Evolutionary conservation across 2,888 invertebrate species (phyloP).

Genomic region (Bembecia ichneumoniformis): DNA sequence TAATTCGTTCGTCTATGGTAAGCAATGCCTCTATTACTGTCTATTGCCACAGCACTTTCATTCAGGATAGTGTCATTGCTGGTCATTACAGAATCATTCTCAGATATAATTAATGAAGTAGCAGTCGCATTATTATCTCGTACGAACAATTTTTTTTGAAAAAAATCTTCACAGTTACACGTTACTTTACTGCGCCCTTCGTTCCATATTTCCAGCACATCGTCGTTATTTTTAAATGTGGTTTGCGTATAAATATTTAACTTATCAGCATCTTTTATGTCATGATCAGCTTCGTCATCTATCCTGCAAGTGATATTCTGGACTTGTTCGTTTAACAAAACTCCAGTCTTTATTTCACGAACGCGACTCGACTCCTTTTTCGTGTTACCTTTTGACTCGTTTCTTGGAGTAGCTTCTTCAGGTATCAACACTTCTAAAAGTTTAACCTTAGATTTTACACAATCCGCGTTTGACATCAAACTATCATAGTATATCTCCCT

Average conservation of each 20-base stretch:
- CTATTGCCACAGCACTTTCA: constrained; percentile 45
- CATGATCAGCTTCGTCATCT: constrained; percentile 16
- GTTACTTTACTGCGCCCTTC: constrained; percentile 19
- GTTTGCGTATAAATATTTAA: neutral
- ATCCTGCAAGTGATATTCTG: constrained; percentile 4
- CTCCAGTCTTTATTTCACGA: neutral
- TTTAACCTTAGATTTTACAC: constrained; percentile 49
- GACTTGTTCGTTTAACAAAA: constrained; percentile 2
- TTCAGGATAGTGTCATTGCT: constrained; percentile 38
- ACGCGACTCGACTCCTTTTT: neutral
- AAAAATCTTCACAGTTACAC: constrained; percentile 19
- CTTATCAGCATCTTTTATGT: constrained; percentile 16
- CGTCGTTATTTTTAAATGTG: constrained; percentile 33
- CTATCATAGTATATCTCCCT: constrained; percentile 56
- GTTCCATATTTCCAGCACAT: constrained; percentile 42
- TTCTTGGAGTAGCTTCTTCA: constrained; percentile 29
- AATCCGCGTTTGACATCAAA: constrained; percentile 40
- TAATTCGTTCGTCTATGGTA: constrained; percentile 61
- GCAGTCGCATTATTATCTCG: constrained; percentile 12
- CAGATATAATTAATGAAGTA: constrained; percentile 33
- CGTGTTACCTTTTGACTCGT: constrained; percentile 12
- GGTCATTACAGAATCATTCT: constrained; percentile 40
- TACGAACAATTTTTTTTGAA: constrained; percentile 9
- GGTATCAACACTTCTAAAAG: constrained; percentile 43
- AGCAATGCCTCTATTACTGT: constrained; percentile 55